These are phyloP conservation scores for Halyomorpha halys DNA, from an alignment of 1,140 invertebrate genomes.

Conservation along the genomic window DNA sequence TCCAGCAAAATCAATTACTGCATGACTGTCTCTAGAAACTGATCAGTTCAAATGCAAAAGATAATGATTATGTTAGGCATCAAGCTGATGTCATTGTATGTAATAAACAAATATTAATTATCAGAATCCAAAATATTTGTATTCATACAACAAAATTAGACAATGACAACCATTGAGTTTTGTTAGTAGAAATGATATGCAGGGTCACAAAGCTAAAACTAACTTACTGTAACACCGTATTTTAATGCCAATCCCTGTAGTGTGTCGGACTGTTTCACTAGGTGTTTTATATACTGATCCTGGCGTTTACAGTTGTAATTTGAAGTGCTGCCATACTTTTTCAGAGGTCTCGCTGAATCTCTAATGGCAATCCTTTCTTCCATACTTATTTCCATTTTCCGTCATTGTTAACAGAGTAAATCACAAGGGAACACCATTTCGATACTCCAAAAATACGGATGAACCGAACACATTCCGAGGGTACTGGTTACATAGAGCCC, in stretches of 20 bases:
- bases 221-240: conserved; percentile 81
- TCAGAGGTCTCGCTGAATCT: conserved; percentile 65
- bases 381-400: conserved; percentile 49
- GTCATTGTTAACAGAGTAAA: no score
- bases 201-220: neutral
- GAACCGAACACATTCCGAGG: no score
- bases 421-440: no score
- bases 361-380: conserved; percentile 75
- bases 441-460: no score
- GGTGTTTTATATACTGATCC: conserved; percentile 63
- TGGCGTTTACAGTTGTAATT: conserved; percentile 48
- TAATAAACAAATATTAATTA: no score
- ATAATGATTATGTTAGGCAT: no score
- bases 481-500: no score
- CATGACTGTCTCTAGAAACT: no score
- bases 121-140: no score
- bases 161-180: neutral
- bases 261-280: conserved; percentile 69
- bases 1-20: no score
- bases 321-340: conserved; percentile 82
- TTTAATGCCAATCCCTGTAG: conserved; percentile 83
- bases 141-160: neutral
- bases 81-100: no score
- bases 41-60: no score
- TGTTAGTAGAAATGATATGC: neutral